A percentile compares a stretch with the other conserved stretches of the same genome.
phyloP scores from a whole-genome alignment of 2,888 invertebrate genomes.

The Agrotis ipsilon region DNA sequence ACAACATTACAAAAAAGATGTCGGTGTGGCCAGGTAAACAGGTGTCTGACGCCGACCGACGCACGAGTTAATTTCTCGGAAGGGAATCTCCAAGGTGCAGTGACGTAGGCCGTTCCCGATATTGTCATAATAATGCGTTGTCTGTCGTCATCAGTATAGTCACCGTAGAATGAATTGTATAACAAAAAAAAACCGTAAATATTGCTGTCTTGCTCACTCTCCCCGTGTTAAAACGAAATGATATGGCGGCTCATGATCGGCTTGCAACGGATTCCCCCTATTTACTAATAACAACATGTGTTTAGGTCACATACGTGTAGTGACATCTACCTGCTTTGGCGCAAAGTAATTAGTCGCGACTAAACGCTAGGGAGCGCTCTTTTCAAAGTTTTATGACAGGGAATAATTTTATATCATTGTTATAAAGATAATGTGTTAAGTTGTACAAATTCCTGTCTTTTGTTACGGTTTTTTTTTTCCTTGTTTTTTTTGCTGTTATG shows the following conservation, averaged over 20 bases:
- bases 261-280: not conserved
- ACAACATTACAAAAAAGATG: conserved; percentile 24
- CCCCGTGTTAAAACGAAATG: not conserved
- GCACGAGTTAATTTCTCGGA: not conserved
- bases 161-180: not conserved
- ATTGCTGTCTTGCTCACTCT: conserved; percentile 28
- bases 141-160: conserved; percentile 20
- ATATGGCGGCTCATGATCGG: not conserved
- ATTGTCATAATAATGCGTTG: conserved; percentile 15
- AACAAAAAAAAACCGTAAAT: conserved; percentile 5
- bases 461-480: too few relatives aligned
- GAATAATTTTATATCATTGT: too few relatives aligned
- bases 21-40: conserved; percentile 28
- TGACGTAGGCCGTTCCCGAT: conserved; percentile 5
- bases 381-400: not conserved
- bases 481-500: too few relatives aligned
- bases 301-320: not conserved
- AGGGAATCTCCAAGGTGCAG: conserved; percentile 18
- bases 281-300: conserved; percentile 2
- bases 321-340: conserved; percentile 30
- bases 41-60: not conserved
- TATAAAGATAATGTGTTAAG: too few relatives aligned
- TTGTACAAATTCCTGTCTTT: too few relatives aligned
- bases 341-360: not conserved
- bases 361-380: not conserved